Evolutionary conservation across 2,797 vertebrate genomes (phyloP).

Genomic region (Xiphorhynchus erythropygius): DNA sequence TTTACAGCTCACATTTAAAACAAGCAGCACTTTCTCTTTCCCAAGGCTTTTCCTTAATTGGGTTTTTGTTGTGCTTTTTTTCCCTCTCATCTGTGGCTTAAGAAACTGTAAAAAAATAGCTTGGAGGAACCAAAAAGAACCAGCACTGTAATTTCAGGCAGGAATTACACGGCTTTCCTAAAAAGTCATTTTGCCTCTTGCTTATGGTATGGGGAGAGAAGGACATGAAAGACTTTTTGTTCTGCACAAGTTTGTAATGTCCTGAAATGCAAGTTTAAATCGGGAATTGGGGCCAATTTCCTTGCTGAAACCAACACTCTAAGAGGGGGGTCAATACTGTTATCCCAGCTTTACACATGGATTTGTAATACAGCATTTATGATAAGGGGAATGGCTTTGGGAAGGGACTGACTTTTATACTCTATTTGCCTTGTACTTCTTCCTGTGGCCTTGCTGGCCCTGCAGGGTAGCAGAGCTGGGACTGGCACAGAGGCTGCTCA

Average conservation of each 20-base stretch:
- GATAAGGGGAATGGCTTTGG: not conserved
- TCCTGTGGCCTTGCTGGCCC: not conserved
- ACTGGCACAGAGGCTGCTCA: not conserved
- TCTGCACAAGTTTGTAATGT: not conserved
- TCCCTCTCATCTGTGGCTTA: not conserved
- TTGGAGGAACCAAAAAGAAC: conserved; percentile 5
- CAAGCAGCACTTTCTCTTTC: conserved; percentile 48
- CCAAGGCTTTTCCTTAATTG: conserved; percentile 38
- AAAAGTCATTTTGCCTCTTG: not conserved
- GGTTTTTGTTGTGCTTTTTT: not conserved
- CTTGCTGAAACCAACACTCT: not conserved
- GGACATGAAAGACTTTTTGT: not conserved
- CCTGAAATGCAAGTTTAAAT: not conserved
- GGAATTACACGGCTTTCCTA: not conserved
- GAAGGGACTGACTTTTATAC: not conserved
- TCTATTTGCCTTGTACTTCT: not conserved
- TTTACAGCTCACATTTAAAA: conserved; percentile 14
- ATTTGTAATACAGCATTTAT: not conserved
- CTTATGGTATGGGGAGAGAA: not conserved
- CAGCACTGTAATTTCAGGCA: not conserved
- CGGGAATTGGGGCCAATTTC: not conserved
- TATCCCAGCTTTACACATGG: not conserved
- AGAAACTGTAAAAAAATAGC: conserved; percentile 5
- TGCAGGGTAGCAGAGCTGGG: not conserved
- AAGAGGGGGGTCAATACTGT: not conserved